Evolutionary conservation across 2,888 invertebrate species (phyloP).

Genomic region (Mimas tiliae): DNA sequence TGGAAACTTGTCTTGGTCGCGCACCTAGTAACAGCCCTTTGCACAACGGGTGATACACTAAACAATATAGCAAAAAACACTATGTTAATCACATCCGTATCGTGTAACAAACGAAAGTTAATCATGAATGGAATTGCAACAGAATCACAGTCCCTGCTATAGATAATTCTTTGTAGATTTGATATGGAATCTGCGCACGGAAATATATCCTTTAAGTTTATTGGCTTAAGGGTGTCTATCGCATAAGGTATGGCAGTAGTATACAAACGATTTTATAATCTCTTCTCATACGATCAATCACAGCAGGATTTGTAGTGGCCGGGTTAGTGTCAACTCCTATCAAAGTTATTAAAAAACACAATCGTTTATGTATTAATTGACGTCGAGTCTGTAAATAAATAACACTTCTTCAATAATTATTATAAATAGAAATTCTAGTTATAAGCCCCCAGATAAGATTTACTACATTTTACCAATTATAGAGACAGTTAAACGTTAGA

Average conservation of each 20-base stretch:
- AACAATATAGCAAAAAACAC: not conserved
- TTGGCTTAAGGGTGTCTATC: not conserved
- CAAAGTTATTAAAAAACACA: not conserved
- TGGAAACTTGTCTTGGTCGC: no score
- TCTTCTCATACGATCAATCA: slow-evolving; percentile 34
- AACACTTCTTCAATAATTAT: not conserved
- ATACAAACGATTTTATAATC: slow-evolving; percentile 21
- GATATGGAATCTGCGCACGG: not conserved
- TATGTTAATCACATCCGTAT: slow-evolving; percentile 5
- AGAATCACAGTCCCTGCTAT: slow-evolving; percentile 17
- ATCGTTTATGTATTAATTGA: not conserved
- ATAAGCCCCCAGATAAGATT: no score
- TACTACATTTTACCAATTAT: no score
- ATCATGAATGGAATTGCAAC: slow-evolving; percentile 14
- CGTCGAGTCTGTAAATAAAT: not conserved
- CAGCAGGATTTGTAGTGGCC: slow-evolving; percentile 31
- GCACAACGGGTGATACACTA: no score
- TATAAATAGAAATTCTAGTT: no score
- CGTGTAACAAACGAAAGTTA: not conserved
- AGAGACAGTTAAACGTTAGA: no score
- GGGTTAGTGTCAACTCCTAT: slow-evolving; percentile 26
- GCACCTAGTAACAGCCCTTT: no score
- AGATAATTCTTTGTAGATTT: slow-evolving; percentile 15
- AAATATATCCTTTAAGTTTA: not conserved
- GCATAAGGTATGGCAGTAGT: not conserved